phyloP scores from a whole-genome alignment of 64 coral and sea anemone genomes.

The Montipora sp. region DNA sequence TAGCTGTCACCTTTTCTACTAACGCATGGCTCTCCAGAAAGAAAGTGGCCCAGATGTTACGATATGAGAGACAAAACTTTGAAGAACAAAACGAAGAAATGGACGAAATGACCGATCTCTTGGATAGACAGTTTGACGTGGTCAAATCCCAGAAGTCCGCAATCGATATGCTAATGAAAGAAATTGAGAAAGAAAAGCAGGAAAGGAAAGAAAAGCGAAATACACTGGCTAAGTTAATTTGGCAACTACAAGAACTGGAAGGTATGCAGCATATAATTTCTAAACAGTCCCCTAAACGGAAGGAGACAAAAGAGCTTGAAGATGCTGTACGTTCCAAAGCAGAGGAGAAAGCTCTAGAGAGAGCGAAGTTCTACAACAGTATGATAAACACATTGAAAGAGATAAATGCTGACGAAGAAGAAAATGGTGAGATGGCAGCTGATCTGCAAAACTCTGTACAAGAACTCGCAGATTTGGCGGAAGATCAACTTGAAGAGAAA shows the following conservation, averaged over 20 bases:
- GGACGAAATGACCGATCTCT: slow-evolving; percentile 77
- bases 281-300: slow-evolving; percentile 28
- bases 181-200: slow-evolving; percentile 86
- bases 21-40: slow-evolving; percentile 76
- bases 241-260: slow-evolving; percentile 89
- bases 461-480: slow-evolving; percentile 61
- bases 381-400: slow-evolving; percentile 74
- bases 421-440: slow-evolving; percentile 54
- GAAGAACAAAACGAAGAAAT: slow-evolving; percentile 85
- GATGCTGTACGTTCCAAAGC: slow-evolving; percentile 51
- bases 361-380: slow-evolving; percentile 65
- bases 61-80: slow-evolving; percentile 76
- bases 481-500: slow-evolving; percentile 62
- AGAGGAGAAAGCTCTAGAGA: slow-evolving; percentile 74
- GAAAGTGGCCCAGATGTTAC: slow-evolving; percentile 63
- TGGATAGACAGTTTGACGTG: slow-evolving; percentile 88
- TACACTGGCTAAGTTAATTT: slow-evolving; percentile 83
- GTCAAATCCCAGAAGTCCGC: slow-evolving; percentile 84
- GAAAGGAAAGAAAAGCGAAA: slow-evolving; percentile 75
- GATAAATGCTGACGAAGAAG: slow-evolving; percentile 68
- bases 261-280: slow-evolving; percentile 77
- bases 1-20: slow-evolving; percentile 40
- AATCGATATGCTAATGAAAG: slow-evolving; percentile 77
- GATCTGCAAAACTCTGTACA: slow-evolving; percentile 68
- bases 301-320: slow-evolving; percentile 61